Evolutionary conservation across 2,888 invertebrate species (phyloP).

Genomic region (Neoascia interrupta): DNA sequence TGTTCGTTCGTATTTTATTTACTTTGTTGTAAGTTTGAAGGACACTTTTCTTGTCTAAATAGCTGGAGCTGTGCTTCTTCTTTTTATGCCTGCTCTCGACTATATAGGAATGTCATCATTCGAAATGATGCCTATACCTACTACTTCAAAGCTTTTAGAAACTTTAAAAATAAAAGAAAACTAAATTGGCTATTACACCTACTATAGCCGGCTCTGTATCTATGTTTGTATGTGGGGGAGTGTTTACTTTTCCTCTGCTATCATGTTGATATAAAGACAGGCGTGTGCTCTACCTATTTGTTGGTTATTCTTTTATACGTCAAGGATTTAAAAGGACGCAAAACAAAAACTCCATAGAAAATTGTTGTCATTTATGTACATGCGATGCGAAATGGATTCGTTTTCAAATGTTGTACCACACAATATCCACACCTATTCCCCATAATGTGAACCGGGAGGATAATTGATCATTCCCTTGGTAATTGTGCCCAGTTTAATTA

Average conservation of each 20-base stretch:
- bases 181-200: conserved; percentile 13
- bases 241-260: conserved; percentile 28
- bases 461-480: conserved; percentile 47
- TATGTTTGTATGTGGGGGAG: conserved; percentile 18
- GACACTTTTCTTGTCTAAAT: no score
- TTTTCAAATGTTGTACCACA: background rate
- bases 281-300: conserved; percentile 1
- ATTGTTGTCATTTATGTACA: conserved; percentile 1
- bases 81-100: background rate
- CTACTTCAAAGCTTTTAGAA: conserved; percentile 46
- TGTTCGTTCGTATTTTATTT: no score
- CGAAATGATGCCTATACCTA: conserved; percentile 29
- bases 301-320: no score
- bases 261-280: conserved; percentile 12
- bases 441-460: conserved; percentile 12
- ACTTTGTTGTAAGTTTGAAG: no score
- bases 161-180: conserved; percentile 16
- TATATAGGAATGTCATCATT: conserved; percentile 37
- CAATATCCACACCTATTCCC: conserved; percentile 42
- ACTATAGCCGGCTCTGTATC: background rate
- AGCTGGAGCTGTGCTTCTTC: background rate
- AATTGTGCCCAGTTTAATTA: conserved; percentile 47
- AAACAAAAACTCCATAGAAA: no score
- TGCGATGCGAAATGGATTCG: conserved; percentile 19
- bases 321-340: conserved; percentile 9